These are phyloP conservation scores for Sparus aurata DNA, from an alignment of 2,797 vertebrate genomes.

Conservation along the genomic window DNA sequence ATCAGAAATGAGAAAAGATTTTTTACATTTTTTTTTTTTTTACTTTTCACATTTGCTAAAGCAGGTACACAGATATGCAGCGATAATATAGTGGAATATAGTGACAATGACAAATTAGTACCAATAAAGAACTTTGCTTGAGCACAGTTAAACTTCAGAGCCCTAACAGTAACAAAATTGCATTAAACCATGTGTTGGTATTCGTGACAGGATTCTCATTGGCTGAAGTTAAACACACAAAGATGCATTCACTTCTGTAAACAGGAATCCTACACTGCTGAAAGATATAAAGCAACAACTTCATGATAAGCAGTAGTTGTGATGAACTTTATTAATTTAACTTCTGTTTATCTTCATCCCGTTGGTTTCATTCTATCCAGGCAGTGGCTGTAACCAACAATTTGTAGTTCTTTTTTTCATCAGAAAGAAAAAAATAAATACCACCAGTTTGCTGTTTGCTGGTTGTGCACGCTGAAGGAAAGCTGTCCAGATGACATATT, in stretches of 20 bases:
- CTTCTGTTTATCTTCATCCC: not conserved
- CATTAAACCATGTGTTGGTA: not conserved
- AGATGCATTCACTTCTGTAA: constrained; percentile 9
- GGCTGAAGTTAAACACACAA: not conserved
- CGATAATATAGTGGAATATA: not conserved
- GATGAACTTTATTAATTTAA: constrained; percentile 11
- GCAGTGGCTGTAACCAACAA: not conserved
- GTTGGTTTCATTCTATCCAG: constrained; percentile 21
- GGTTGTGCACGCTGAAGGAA: not conserved
- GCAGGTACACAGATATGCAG: not conserved
- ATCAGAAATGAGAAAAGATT: not conserved
- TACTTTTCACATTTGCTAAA: constrained; percentile 17
- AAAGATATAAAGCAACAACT: not conserved
- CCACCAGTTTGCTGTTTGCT: not conserved
- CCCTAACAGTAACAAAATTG: not conserved
- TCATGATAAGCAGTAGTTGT: constrained; percentile 17
- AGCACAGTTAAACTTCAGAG: constrained; percentile 3
- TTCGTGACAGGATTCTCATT: constrained; percentile 4
- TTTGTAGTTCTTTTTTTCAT: not conserved
- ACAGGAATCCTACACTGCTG: not conserved
- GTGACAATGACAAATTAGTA: constrained; percentile 7
- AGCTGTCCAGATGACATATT: constrained; percentile 7
- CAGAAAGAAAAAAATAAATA: not conserved
- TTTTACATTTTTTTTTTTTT: no score
- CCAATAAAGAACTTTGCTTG: not conserved